Evolutionary conservation across 1,140 invertebrate species (phyloP), one percentile per base, ranked within the genome.

Genomic region (Matsumurasca onukii): DNA sequence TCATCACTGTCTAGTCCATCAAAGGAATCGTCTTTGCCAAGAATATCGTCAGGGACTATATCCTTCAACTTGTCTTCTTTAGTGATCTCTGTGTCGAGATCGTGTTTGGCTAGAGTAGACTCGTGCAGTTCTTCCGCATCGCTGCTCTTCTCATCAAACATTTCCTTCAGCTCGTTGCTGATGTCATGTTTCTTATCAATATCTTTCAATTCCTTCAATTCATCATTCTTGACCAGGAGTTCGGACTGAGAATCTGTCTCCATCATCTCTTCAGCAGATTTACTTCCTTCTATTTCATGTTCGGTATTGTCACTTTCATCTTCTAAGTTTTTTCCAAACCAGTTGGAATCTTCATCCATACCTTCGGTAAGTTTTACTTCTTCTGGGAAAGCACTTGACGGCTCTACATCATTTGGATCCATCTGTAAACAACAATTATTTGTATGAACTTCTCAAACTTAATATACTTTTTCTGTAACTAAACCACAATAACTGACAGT

Each of bases 151-250:
- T 65, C 31, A 12, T 45, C 31, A 65, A 65, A 65, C 39, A 65
- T 65, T 25, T 65, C 62, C 17, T 39, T 65, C 27, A 65, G 25
- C 27, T 65, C 62, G 27, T 65, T 65, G 22, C 31, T 65, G 25
- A 65, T 45, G 17, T 65, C 62, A 45, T 65, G 31, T 25, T 65
- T 65, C 17, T 65, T 65, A 22, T n/a, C 31, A n/a, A 65, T 39
- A 48, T 65, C 39, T 20, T 45, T 65, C 22, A 45, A 39, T 48
- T 65, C 62, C 20, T 24, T 39, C n/a, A 65, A 48, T 65, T 65
- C 62, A 63, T 52, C 22, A 12, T 59, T 29, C 15, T 24, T 59
- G 30, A n/a, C 2, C 25, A 59, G 55, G 15, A 59, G 55, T 27
- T 29, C 55, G 12, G 55, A 59, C 30, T 5, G 55, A 27, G 55